Percentiles rank a stretch among this genome's conserved stretches.
phyloP scores from a whole-genome alignment of 2,113 vertebrate species.

The Cranoglanis bouderius region DNA sequence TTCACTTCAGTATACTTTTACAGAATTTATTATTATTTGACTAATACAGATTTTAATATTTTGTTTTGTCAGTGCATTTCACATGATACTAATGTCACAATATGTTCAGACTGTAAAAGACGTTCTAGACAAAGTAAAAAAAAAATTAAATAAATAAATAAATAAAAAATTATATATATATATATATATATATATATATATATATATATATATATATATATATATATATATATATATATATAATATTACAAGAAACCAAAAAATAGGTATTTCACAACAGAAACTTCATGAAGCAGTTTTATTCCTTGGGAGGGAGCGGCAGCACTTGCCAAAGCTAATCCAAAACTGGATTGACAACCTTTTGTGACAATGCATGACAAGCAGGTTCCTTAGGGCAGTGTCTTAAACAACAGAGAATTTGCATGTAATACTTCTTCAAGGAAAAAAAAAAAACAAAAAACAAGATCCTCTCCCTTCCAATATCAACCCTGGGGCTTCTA shows the following conservation, averaged over 20 bases:
- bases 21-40: neutral
- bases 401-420: slow-evolving; percentile 60
- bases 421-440: slow-evolving; percentile 59
- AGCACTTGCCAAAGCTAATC: slow-evolving; percentile 56
- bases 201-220: too few relatives aligned
- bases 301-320: slow-evolving; percentile 68
- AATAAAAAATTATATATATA: too few relatives aligned
- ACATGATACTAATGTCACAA: neutral
- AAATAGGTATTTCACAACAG: neutral
- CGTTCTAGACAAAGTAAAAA: neutral
- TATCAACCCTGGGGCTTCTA: slow-evolving; percentile 47
- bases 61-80: neutral
- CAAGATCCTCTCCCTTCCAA: slow-evolving; percentile 19
- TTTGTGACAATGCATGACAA: slow-evolving; percentile 76
- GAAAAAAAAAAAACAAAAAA: neutral
- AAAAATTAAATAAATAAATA: neutral
- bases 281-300: slow-evolving; percentile 44
- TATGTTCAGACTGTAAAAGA: neutral
- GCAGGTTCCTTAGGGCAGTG: slow-evolving; percentile 67
- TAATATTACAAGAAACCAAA: neutral
- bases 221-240: too few relatives aligned
- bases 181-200: too few relatives aligned
- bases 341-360: slow-evolving; percentile 78
- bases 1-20: neutral
- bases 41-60: neutral